Evolutionary conservation across 2,888 invertebrate species (phyloP), one percentile per base, ranked within the genome.

Genomic region (Rhingia rostrata): DNA sequence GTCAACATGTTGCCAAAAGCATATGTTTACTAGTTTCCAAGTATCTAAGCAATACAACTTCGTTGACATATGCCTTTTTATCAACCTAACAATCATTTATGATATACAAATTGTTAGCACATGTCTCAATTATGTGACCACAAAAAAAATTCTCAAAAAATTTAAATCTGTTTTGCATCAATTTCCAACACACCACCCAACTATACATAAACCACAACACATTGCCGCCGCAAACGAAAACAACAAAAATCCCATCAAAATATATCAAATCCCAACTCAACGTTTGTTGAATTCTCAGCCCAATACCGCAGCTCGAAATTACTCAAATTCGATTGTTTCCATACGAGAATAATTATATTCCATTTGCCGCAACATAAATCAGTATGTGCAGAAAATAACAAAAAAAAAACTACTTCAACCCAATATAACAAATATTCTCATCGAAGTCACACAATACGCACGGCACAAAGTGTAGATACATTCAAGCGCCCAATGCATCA

Each of bases 361-460:
- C 86, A 86, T 86, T 86, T 86, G 83, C 86, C 79, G 86, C 86
- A 86, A 86, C 75, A 83, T 86, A 86, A 82, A 86, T 86, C 85
- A 85, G 79, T 74, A 61, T 39, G 47, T 43, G 61, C 41, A 69
- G 33, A 45, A 64, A 69, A 70, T 39, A 53, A 37, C 30, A 6
- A 63, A 77, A 47, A 41, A 22, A 39, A 49, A 35, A 32, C 30
- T 66, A 49, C 66, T 61, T 33, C 56, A 58, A 47, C 56, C 22
- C 39, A 61, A 81, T 63, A 67, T 56, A 63, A 64, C 39, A 61
- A 54, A 69, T 72, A 72, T 72, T 61, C 77, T 56, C 77, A 72
- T 78, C 72, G 66, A 77, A 77, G 47, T 82, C 77, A 78, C 78
- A 75, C 51, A 70, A 80, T 80, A 82, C 78, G 78, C 83, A 83